Evolutionary conservation across 2,888 invertebrate species (phyloP).

Genomic region (Unio pictorum): DNA sequence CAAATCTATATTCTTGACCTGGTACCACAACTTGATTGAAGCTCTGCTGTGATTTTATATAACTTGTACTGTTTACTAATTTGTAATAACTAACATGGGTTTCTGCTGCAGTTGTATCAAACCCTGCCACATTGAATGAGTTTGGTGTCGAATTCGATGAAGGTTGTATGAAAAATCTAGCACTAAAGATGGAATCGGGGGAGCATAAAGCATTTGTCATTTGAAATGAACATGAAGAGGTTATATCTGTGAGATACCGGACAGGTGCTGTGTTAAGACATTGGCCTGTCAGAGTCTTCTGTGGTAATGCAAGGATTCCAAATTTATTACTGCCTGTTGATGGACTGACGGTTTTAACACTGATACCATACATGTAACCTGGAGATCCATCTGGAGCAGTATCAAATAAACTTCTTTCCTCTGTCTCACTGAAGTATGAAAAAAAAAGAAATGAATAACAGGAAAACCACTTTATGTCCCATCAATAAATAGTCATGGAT

Average conservation of each 20-base stretch:
- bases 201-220: constrained; percentile 45
- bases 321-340: not conserved
- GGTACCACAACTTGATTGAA: constrained; percentile 15
- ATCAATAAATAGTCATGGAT: too few relatives aligned
- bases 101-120: constrained; percentile 16
- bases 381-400: constrained; percentile 1
- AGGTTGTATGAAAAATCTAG: constrained; percentile 49
- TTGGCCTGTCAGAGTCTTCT: constrained; percentile 47
- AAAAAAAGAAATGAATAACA: too few relatives aligned
- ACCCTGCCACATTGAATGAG: constrained; percentile 22
- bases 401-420: constrained; percentile 24
- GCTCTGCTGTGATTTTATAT: constrained; percentile 33
- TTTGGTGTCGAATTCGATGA: constrained; percentile 36
- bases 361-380: constrained; percentile 46
- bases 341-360: constrained; percentile 34
- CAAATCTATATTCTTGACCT: constrained; percentile 22
- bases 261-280: constrained; percentile 60
- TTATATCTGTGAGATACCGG: constrained; percentile 49
- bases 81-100: constrained; percentile 47
- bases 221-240: constrained; percentile 44
- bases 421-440: constrained; percentile 34
- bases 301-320: constrained; percentile 57
- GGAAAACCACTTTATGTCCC: too few relatives aligned
- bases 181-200: constrained; percentile 49
- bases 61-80: constrained; percentile 9